These are phyloP conservation scores for Chunga burmeisteri DNA, from an alignment of 2,113 vertebrate genomes.

Conservation along the genomic window DNA sequence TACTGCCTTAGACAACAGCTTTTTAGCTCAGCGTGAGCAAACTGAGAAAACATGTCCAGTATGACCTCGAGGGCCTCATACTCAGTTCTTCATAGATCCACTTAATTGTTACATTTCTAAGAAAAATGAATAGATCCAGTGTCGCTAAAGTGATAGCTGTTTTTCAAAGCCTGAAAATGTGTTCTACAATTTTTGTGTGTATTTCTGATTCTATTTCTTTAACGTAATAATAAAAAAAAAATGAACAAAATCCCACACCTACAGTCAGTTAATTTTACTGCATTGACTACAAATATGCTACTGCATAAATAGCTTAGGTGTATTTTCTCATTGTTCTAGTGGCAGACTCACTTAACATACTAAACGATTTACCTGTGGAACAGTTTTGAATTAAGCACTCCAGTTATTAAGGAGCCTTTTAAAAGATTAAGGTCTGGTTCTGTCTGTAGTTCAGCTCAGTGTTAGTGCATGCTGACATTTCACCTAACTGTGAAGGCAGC, in stretches of 20 bases:
- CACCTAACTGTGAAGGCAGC: not conserved
- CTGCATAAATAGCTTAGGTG: not conserved
- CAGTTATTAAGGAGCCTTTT: constrained; percentile 35
- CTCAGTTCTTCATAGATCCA: constrained; percentile 62
- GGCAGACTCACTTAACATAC: constrained; percentile 18
- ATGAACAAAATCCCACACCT: rapidly evolving
- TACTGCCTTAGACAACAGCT: constrained; percentile 79
- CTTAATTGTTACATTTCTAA: constrained; percentile 70
- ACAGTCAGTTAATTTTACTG: not conserved
- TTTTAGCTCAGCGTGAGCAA: constrained; percentile 77
- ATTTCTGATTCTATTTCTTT: not conserved
- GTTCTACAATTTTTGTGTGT: not conserved
- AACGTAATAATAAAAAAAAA: not conserved
- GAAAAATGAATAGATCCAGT: constrained; percentile 55
- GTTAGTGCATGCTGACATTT: not conserved
- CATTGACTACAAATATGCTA: not conserved
- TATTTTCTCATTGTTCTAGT: constrained; percentile 24
- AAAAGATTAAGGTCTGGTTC: not conserved
- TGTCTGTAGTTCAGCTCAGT: not conserved
- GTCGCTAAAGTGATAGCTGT: constrained; percentile 7
- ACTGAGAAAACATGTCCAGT: constrained; percentile 74
- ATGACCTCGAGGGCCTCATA: constrained; percentile 69
- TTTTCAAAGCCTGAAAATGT: constrained; percentile 19
- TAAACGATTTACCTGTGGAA: constrained; percentile 56
- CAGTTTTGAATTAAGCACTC: constrained; percentile 49